Conservation (phyloP, 2,888 invertebrate species). For the Pinctada fucata region DNA sequence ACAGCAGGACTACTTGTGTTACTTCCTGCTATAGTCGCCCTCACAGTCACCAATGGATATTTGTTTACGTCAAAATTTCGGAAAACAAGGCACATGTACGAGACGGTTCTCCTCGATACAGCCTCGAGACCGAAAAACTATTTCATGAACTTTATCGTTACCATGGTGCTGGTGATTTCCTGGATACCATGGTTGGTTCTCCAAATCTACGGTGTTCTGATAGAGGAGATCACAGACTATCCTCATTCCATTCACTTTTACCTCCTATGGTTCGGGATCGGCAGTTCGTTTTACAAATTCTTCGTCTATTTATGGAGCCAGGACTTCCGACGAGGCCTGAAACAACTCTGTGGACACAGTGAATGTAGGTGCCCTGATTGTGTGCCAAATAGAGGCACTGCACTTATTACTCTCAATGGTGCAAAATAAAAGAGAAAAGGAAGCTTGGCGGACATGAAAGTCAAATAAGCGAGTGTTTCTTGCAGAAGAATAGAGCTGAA, state of each 20-base stretch:
- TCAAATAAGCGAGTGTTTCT: too few species aligned
- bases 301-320: slow-evolving; percentile 93
- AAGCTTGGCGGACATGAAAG: too few species aligned
- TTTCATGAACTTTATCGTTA: slow-evolving; percentile 95
- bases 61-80: slow-evolving; percentile 95
- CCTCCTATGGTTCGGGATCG: slow-evolving; percentile 95
- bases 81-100: slow-evolving; percentile 78
- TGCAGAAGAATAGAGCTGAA: too few species aligned
- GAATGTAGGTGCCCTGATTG: slow-evolving; percentile 37
- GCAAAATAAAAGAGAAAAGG: slow-evolving; percentile 15
- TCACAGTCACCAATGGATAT: slow-evolving; percentile 95
- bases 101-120: slow-evolving; percentile 64
- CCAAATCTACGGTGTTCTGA: slow-evolving; percentile 84
- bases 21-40: slow-evolving; percentile 96
- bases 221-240: slow-evolving; percentile 70
- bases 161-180: slow-evolving; percentile 92
- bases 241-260: slow-evolving; percentile 89
- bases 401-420: slow-evolving; percentile 26
- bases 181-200: slow-evolving; percentile 95
- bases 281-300: slow-evolving; percentile 97
- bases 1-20: slow-evolving; percentile 92
- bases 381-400: slow-evolving; percentile 15
- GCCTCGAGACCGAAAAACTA: slow-evolving; percentile 80
- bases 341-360: slow-evolving; percentile 47
- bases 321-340: slow-evolving; percentile 91